phyloP scores from a whole-genome alignment of 2,797 vertebrate genomes.

The Acipenser oxyrinchus region DNA sequence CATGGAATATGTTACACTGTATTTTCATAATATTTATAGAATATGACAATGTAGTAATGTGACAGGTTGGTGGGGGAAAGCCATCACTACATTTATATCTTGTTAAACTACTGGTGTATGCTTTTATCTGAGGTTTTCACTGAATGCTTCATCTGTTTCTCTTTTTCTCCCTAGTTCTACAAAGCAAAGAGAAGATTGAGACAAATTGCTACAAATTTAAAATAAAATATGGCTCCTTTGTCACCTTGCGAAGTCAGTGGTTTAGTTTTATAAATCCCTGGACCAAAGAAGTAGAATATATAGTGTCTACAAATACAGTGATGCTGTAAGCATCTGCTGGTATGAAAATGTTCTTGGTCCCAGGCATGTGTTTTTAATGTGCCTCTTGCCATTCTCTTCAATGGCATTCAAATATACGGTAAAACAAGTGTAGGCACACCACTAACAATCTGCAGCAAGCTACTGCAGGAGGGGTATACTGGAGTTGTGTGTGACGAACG shows the following conservation, averaged over 20 bases:
- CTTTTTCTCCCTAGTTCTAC: constrained; percentile 61
- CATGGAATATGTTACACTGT: no score
- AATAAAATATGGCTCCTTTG: constrained; percentile 83
- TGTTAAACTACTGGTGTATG: no score
- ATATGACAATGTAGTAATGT: no score
- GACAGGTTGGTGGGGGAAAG: no score
- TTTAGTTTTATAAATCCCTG: constrained; percentile 97
- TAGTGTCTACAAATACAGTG: constrained; percentile 91
- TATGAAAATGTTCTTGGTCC: constrained; percentile 1
- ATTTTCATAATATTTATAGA: no score
- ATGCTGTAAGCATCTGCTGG: constrained; percentile 76
- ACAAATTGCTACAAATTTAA: constrained; percentile 90
- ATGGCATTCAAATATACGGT: no score
- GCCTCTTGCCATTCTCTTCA: background rate
- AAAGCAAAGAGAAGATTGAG: constrained; percentile 88
- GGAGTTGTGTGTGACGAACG: no score
- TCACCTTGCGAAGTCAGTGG: constrained; percentile 89
- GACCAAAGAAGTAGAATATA: constrained; percentile 97
- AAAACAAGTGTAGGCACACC: no score
- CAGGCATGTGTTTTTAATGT: background rate
- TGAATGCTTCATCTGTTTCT: background rate
- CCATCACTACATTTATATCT: no score
- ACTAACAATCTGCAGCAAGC: no score
- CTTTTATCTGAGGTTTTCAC: no score
- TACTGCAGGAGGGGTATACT: no score